Base-by-base conservation (phyloP, 2,113 vertebrate genomes). In the Tautogolabrus adspersus region DNA sequence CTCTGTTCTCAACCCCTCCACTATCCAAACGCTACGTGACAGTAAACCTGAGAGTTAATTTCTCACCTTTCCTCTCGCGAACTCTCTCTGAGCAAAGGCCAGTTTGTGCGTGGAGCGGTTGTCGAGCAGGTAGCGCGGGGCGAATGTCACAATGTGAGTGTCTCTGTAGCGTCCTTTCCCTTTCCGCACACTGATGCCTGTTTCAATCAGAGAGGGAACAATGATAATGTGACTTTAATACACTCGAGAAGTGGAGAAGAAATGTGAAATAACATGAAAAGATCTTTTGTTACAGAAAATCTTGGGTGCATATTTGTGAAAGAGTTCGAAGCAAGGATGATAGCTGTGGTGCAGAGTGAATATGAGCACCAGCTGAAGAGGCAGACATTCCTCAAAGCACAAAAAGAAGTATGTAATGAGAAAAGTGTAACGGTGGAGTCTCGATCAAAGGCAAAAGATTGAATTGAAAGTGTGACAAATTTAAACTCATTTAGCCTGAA, bases 141-240 rank as follows among this genome's bases (percentile, higher is more conserved):
- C 97, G 88, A 99, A 99, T 3, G 96, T 97, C 79, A 98, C 98
- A 62, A 99, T 97, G 81, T 97, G 97, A 0, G 96, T 97, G 77
- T 99, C 97, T 57, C 94, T 94, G 44, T 99, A 99, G 61, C 96
- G 96, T 9, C 97, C 97, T 91, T 97, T 95, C 55, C 98, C 98
- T 89, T 98, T 99, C 60, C 96, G 95, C 65, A 99, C 96, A 77
- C 96, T 97, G 73, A 99, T 99, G 23, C 98, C 98, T 99, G 89
- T 22, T 62, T 74, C 0, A 22, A 64, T 34, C 12, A 81, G 52
- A 74, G 22, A 15, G 44, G 19, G 3, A 60, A 71, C 7, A 62
- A 60, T 19, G 2, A 62, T 26, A 1, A 23, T 3, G 21, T 51
- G 46, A 75, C 23, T 10, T 34, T 34, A 34, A 6, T 6, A 34